A percentile compares a stretch with the other conserved stretches of the same genome.
These are phyloP conservation scores for Amphipoea lucens DNA, from an alignment of 2,888 invertebrate species.

Conservation along the genomic window DNA sequence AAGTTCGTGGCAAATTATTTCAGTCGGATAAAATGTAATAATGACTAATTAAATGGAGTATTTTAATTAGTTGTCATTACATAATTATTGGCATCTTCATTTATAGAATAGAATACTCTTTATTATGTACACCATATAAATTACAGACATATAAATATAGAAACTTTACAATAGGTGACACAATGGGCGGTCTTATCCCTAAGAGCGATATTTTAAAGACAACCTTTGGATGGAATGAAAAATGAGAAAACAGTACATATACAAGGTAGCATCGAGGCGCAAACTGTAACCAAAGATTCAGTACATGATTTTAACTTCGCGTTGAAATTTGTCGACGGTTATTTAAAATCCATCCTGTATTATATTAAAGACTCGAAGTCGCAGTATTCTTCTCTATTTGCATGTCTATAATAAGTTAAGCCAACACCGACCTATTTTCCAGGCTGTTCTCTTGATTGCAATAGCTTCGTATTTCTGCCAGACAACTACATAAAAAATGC, in stretches of 20 bases:
- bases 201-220: too few species aligned
- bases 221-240: too few species aligned
- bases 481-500: neutral
- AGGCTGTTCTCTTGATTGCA: neutral
- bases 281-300: too few species aligned
- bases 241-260: neutral
- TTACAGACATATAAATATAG: too few species aligned
- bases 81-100: neutral
- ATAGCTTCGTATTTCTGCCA: neutral
- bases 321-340: too few species aligned
- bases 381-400: neutral
- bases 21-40: neutral
- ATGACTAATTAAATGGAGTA: neutral
- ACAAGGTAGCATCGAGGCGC: too few species aligned
- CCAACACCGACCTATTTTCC: neutral
- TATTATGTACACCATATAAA: too few species aligned
- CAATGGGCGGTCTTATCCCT: too few species aligned
- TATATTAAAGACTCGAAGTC: neutral
- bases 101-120: neutral
- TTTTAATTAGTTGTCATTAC: neutral
- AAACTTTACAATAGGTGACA: too few species aligned
- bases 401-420: neutral
- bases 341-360: too few species aligned
- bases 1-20: slow-evolving; percentile 43
- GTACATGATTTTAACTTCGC: too few species aligned